Percentiles rank a stretch among this genome's conserved stretches.
These are phyloP conservation scores for Drosophila tanythrix DNA, from an alignment of 2,888 invertebrate species.

Conservation along the genomic window DNA sequence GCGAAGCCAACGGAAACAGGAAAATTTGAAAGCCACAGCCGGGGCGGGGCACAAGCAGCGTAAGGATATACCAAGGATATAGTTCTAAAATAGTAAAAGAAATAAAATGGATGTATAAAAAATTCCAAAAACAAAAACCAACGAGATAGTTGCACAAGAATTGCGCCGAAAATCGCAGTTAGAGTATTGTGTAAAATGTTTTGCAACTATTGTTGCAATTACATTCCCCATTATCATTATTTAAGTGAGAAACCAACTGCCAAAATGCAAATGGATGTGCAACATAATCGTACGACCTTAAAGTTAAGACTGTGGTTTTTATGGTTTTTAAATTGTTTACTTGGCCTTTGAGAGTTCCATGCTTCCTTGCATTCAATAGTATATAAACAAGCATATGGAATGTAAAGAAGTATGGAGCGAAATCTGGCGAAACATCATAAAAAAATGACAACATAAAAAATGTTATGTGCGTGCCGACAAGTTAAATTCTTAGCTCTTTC, in stretches of 20 bases:
- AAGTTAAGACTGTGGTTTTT: constrained; percentile 27
- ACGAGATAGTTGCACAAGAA: constrained; percentile 50
- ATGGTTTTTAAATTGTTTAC: constrained; percentile 34
- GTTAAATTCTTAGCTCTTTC: background rate
- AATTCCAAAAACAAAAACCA: constrained; percentile 17
- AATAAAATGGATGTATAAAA: constrained; percentile 14
- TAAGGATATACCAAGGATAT: constrained; percentile 73
- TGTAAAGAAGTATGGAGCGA: constrained; percentile 86
- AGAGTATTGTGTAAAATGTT: constrained; percentile 59
- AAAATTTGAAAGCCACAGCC: constrained; percentile 79
- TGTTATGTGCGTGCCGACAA: constrained; percentile 1
- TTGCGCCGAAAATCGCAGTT: constrained; percentile 50
- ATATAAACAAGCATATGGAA: constrained; percentile 85
- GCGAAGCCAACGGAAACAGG: constrained; percentile 60
- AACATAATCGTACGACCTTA: constrained; percentile 24
- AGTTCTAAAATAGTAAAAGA: constrained; percentile 57
- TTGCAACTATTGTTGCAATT: constrained; percentile 61
- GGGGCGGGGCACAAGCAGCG: constrained; percentile 54
- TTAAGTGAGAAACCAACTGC: constrained; percentile 47
- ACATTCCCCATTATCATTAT: constrained; percentile 62
- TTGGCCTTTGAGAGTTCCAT: constrained; percentile 85
- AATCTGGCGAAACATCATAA: constrained; percentile 80
- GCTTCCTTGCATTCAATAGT: constrained; percentile 86
- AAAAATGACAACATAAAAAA: background rate
- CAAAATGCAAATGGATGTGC: constrained; percentile 10